phyloP scores from a whole-genome alignment of 2,113 vertebrate genomes.

The Psettodes erumei region DNA sequence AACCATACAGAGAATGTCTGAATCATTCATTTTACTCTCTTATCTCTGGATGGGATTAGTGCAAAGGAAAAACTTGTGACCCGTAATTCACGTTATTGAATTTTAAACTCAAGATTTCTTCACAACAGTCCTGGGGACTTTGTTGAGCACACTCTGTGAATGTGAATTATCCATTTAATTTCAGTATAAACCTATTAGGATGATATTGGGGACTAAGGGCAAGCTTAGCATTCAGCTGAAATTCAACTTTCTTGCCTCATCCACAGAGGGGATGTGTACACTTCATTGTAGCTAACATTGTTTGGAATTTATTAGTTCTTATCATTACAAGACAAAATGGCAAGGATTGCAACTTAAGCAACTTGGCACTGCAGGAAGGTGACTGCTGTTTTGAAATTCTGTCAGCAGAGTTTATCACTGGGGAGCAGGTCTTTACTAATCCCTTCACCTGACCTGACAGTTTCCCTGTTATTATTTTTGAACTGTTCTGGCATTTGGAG shows the following conservation, averaged over 20 bases:
- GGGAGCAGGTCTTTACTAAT: conserved; percentile 41
- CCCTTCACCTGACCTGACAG: conserved; percentile 23
- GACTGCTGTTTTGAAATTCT: conserved; percentile 35
- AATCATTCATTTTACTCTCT: conserved; percentile 53
- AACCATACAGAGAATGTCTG: conserved; percentile 23
- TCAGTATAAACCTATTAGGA: conserved; percentile 36
- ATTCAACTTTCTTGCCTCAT: conserved; percentile 15
- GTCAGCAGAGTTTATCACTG: conserved; percentile 40
- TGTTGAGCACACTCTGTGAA: conserved; percentile 29
- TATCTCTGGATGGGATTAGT: conserved; percentile 54
- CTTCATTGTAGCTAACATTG: conserved; percentile 34
- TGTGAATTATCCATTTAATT: conserved; percentile 51
- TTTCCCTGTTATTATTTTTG: conserved; percentile 24
- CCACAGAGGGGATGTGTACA: neutral
- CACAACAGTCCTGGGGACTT: conserved; percentile 34
- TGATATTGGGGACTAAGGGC: conserved; percentile 26
- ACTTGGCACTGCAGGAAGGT: conserved; percentile 11
- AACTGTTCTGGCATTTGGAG: neutral
- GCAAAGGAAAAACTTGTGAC: conserved; percentile 58
- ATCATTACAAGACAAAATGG: conserved; percentile 33
- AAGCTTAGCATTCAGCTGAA: conserved; percentile 34
- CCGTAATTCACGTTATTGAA: conserved; percentile 57
- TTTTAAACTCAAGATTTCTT: conserved; percentile 44
- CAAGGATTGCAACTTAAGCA: conserved; percentile 14
- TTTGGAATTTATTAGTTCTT: conserved; percentile 23